Percentiles rank a stretch among this genome's conserved stretches.
Conservation (phyloP, 2,113 vertebrate genomes). For the Xiphophorus hellerii region DNA sequence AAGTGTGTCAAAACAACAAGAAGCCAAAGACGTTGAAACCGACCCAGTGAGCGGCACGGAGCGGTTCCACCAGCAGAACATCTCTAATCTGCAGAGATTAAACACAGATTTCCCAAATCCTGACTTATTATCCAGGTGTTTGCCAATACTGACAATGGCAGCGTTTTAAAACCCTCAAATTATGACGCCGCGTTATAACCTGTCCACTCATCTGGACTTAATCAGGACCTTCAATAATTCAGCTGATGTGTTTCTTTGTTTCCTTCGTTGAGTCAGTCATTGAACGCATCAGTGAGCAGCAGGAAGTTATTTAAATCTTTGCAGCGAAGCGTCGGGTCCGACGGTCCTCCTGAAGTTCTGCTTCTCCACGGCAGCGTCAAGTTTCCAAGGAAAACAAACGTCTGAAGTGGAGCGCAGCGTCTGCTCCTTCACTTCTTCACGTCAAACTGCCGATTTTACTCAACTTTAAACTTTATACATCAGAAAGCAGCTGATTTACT, state of each 20-base stretch:
- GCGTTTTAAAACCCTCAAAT: background rate
- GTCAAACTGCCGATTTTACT: no score
- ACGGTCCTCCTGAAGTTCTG: background rate
- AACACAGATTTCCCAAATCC: background rate
- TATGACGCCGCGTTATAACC: background rate
- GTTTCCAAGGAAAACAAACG: background rate
- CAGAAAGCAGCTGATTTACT: no score
- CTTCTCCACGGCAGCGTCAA: no score
- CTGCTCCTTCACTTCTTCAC: no score
- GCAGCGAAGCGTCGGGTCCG: background rate
- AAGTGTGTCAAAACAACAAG: constrained; percentile 2
- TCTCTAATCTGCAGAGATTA: background rate
- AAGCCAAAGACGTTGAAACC: background rate
- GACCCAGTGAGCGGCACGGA: background rate
- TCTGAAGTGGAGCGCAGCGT: no score
- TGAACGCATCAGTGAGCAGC: background rate
- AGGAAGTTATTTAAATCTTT: background rate
- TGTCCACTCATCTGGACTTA: background rate
- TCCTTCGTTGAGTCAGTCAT: background rate
- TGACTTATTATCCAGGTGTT: background rate
- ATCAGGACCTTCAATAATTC: background rate
- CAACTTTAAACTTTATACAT: no score
- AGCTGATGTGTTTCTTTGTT: background rate
- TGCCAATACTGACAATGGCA: background rate
- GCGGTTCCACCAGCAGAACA: no score